Base-by-base conservation (phyloP, 2,113 vertebrate species). In the Meriones unguiculatus region DNA sequence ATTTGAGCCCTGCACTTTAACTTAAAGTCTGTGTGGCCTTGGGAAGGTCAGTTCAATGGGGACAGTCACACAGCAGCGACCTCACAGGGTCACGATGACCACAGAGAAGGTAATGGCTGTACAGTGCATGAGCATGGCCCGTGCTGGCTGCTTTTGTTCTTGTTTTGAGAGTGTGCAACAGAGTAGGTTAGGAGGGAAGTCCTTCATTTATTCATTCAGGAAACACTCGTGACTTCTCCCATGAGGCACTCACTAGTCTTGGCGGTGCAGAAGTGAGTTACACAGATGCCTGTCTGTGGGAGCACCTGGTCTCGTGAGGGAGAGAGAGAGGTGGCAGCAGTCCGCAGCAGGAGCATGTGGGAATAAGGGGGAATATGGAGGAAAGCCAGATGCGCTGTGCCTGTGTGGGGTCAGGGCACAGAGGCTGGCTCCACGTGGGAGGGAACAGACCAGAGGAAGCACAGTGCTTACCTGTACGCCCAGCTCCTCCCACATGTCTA, bases 1-100 rank as follows among this genome's bases (percentile, higher is more conserved):
- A n/a, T 80, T 95, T 88, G 75, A 62, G 81, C 86, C 41, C 38
- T 91, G 62, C 89, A 20, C 38, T 95, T 41, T 96, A 96, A 92
- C 72, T 96, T 95, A 62, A 95, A 91, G 28, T 50, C 46, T 12
- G 2, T 32, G 17, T 95, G 62, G 81, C 35, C 77, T 54, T 89
- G 72, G 32, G 70, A 69, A 84, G 91, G 62, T 89, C 13, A 72
- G 7, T 65, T 64, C 84, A 64, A 75, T 78, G 38, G 35, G 64
- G 20, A 52, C 73, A 50, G 57, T 90, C 14, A 78, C 78, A 77
- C 62, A 78, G 18, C 17, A 57, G 50, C 0, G n/a, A 69, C 2
- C 25, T 93, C n/a, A 64, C 10, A 70, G 50, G 67, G 20, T 65
- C 50, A 4, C 14, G 1, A 62, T 69, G 35, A 72, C 65, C 52